Evolutionary conservation across 1,140 invertebrate genomes (phyloP), one percentile per base, ranked within the genome.

Genomic region (Megalonaias nervosa): DNA sequence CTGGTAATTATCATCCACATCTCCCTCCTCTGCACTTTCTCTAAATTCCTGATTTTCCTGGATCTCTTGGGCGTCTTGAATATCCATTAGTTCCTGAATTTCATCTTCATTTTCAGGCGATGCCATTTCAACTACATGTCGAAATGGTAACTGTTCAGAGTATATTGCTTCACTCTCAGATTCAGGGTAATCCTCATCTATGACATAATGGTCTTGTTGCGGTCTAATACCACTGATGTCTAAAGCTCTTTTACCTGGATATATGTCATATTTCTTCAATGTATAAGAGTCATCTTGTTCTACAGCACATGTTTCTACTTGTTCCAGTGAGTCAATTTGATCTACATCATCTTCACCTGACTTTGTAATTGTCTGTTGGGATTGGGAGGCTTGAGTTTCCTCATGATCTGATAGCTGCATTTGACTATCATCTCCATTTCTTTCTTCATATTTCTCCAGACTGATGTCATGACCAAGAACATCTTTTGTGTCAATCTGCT

Each of bases 171-270:
- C 38, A 48, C 38, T 48, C 38, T 48, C 38, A 48, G 5, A 48
- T 48, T 48, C 38, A 48, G 38, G 38, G 38, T 11, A 14, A 26
- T 60, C 15, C n/a, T 64, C 67, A 11, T 64, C 72, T 31, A 60
- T 61, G 11, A 75, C 70, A 48, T 76, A 69, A 14, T 61, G 48
- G 23, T 74, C 58, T 15, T 38, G 38, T 16, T 65, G 61, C 72
- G 67, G 31, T 59, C 74, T 71, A 26, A 68, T 66, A 66, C 77
- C 75, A 69, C 61, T 55, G 31, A 85, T 64, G 69, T 84, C 84
- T 38, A 88, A 67, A 56, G 86, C 84, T 77, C 83, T 80, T 77
- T 88, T 88, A 1, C 86, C 86, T 56, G 83, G 86, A 65, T 88
- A 88, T n/a, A 88, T 67, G 17, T 57, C 67, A 61, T 79, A 77